phyloP scores from a whole-genome alignment of 2,797 vertebrate species.

The Sebastes vulpes region DNA sequence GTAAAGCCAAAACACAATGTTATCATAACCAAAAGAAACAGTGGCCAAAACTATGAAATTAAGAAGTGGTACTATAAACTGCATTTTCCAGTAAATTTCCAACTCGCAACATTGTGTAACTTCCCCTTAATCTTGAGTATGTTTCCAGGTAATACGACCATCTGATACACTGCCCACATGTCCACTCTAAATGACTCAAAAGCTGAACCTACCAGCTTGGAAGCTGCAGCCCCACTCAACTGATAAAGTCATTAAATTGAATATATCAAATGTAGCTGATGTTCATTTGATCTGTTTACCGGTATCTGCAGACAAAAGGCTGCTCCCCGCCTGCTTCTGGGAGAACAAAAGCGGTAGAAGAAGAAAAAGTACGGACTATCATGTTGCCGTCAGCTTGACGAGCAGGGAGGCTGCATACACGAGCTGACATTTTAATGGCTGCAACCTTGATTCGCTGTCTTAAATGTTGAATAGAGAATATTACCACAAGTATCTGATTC shows the following conservation, averaged over 20 bases:
- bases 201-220: background rate
- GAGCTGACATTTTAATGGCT: constrained; percentile 69
- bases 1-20: background rate
- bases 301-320: constrained; percentile 36
- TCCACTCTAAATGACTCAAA: background rate
- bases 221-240: constrained; percentile 1
- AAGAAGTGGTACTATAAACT: background rate
- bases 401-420: constrained; percentile 48
- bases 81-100: background rate
- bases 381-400: constrained; percentile 43
- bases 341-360: constrained; percentile 32
- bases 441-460: constrained; percentile 18
- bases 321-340: constrained; percentile 5
- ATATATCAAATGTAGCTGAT: constrained; percentile 18
- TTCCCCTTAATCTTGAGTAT: background rate
- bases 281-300: constrained; percentile 48
- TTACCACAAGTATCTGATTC: constrained; percentile 44
- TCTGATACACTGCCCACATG: background rate
- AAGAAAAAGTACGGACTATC: constrained; percentile 49
- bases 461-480: constrained; percentile 18
- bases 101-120: background rate
- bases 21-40: background rate
- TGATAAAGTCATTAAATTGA: constrained; percentile 29
- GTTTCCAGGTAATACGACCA: background rate
- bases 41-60: background rate